Evolutionary conservation across 1,140 invertebrate genomes (phyloP).

Genomic region (Agrilus planipennis): DNA sequence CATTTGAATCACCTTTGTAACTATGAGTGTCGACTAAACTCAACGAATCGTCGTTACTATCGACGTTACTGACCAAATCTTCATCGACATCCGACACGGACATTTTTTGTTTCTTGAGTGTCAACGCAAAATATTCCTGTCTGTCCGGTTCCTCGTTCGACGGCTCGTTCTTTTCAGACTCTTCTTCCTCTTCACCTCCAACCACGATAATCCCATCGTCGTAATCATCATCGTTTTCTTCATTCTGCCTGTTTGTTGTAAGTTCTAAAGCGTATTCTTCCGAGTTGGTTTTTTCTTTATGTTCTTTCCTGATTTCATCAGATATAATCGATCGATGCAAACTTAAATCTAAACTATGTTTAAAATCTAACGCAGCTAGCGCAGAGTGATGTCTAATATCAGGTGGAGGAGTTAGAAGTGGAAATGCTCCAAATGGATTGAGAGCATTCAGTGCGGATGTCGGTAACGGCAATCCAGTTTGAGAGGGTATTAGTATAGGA

Average conservation of each 20-base stretch:
- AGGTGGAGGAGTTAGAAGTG: constrained; percentile 59
- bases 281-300: constrained; percentile 43
- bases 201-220: constrained; percentile 51
- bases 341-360: constrained; percentile 41
- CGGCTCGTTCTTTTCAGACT: constrained; percentile 27
- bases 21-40: constrained; percentile 41
- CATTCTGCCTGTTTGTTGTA: constrained; percentile 34
- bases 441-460: constrained; percentile 48
- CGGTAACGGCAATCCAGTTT: constrained; percentile 47
- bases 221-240: constrained; percentile 40
- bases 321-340: constrained; percentile 47
- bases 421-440: constrained; percentile 63
- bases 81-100: constrained; percentile 53
- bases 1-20: constrained; percentile 38
- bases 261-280: constrained; percentile 34
- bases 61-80: constrained; percentile 50
- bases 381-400: constrained; percentile 51
- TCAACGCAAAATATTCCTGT: constrained; percentile 54
- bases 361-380: constrained; percentile 51
- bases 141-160: constrained; percentile 36
- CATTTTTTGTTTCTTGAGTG: constrained; percentile 45
- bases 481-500: constrained; percentile 61
- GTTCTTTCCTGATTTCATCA: constrained; percentile 52
- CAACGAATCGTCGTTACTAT: constrained; percentile 63
- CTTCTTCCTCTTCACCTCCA: constrained; percentile 50